Conservation (phyloP, 2,888 invertebrate species). For the Operophtera brumata region DNA sequence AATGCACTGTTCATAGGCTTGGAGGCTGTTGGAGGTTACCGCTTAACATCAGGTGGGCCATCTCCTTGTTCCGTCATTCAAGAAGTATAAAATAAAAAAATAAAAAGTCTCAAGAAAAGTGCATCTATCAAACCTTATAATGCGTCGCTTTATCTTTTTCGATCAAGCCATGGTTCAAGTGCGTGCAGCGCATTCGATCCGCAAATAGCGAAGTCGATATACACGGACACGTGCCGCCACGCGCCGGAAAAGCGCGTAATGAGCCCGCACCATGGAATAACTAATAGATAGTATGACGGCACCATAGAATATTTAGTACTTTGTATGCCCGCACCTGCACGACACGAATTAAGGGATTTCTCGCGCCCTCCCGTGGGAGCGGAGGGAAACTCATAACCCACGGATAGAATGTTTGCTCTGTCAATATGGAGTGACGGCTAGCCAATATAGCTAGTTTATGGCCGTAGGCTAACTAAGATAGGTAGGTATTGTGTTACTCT, state of each 20-base stretch:
- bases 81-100: no score
- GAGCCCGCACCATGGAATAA: conserved; percentile 45
- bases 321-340: conserved; percentile 65
- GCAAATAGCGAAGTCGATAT: conserved; percentile 54
- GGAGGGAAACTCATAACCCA: conserved; percentile 47
- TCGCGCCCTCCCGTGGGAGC: conserved; percentile 80
- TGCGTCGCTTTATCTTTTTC: conserved; percentile 31
- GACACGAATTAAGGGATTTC: conserved; percentile 77
- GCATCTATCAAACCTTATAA: not conserved
- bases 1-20: no score
- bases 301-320: conserved; percentile 4
- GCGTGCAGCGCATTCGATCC: conserved; percentile 54
- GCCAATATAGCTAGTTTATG: conserved; percentile 49
- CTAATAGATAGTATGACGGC: conserved; percentile 6
- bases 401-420: conserved; percentile 64
- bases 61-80: no score
- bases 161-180: conserved; percentile 56
- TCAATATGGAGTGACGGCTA: conserved; percentile 69
- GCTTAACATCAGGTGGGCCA: no score
- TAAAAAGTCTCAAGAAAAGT: no score
- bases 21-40: no score
- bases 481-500: conserved; percentile 46
- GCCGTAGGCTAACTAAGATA: conserved; percentile 44
- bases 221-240: conserved; percentile 66
- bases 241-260: conserved; percentile 75